Evolutionary conservation across 2,797 vertebrate species (phyloP), one percentile per base, ranked within the genome.

Genomic region (Syngnathus rostellatus): DNA sequence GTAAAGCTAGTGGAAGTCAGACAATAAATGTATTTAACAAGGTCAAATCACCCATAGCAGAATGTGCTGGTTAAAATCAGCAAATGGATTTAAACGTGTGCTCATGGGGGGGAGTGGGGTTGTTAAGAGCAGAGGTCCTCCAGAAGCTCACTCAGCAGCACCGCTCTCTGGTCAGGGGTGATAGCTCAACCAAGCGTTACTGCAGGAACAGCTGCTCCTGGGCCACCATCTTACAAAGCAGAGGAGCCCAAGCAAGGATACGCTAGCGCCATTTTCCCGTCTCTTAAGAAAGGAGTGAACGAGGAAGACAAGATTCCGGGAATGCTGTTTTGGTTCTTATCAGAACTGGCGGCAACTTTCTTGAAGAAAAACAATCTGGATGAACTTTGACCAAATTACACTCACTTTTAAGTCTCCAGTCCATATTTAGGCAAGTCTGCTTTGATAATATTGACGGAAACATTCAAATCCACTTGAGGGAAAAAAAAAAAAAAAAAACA

Each of bases 201-300:
- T 80, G 77, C 79, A 79, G 81, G 82, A 84, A 87, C 89, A 89
- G 89, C 87, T 86, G 86, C 79, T 77, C 75, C 64, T 60, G 66
- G 77, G 79, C 86, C 86, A 87, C 86, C 86, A 87, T 89, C 81
- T 89, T 88, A 85, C 77, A 85, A 80, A 70, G 58, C 39, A 62
- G 10, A 21, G 3, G 45, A 37, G 31, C 62, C 41, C 23, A 41
- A 11, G 63, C 76, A 60, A 63, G 73, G 77, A 83, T 78, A 81
- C 68, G 73, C 72, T 68, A 68, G 81, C 81, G 81, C 84, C 87
- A 87, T 89, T 88, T 87, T 80, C 82, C 50, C 54, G 57, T n/a
- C 55, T 43, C 63, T 40, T 31, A 31, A 31, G 31, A 31, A 31
- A 31, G 31, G 31, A 31, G 31, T 31, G 31, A 31, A 31, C 31